Evolutionary conservation across 2,888 invertebrate species (phyloP), one percentile per base, ranked within the genome.

Genomic region (Eulithis prunata): DNA sequence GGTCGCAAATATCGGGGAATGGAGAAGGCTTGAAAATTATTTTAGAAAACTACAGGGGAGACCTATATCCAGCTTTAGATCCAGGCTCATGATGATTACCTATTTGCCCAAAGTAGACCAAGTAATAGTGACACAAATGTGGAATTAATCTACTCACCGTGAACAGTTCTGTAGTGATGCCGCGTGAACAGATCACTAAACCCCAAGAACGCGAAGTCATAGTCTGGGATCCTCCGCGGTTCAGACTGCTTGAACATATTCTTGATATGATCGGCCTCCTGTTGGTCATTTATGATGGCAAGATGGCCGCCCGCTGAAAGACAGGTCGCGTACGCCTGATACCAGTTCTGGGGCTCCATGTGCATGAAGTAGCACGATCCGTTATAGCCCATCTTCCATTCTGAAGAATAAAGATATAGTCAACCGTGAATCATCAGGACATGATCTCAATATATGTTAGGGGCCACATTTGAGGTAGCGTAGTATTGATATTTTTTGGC

Each of bases 131-230:
- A 8, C 7, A 41, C 41, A 21, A 21, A 21, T 1, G 21, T 21
- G 5, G 8, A 8, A 10, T 13, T 47, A 7, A 10, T 14, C 14
- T 4, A 67, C 66, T 71, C 72, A 84, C 85, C 86, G 63, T 78
- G 75, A n/a, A 86, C 74, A 56, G 86, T 86, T 60, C 82, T 76
- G 57, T 78, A 86, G 63, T 85, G 85, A 57, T 80, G 77, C 43
- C 71, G 71, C 60, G 79, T 78, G 61, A 84, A 82, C 28, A 84
- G 72, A 59, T 86, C 85, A 58, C 73, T 84, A 59, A 79, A 86
- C 5, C 85, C 85, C 21, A 86, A 58, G 55, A 81, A 86, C 4
- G 84, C 84, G 56, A 83, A 78, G 66, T 82, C 79, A 46, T 75
- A 71, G 8, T 75, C 77, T 0, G 82, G 83, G 32, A 81, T 76